phyloP scores from a whole-genome alignment of 2,797 vertebrate genomes.

The Eremophila alpestris region DNA sequence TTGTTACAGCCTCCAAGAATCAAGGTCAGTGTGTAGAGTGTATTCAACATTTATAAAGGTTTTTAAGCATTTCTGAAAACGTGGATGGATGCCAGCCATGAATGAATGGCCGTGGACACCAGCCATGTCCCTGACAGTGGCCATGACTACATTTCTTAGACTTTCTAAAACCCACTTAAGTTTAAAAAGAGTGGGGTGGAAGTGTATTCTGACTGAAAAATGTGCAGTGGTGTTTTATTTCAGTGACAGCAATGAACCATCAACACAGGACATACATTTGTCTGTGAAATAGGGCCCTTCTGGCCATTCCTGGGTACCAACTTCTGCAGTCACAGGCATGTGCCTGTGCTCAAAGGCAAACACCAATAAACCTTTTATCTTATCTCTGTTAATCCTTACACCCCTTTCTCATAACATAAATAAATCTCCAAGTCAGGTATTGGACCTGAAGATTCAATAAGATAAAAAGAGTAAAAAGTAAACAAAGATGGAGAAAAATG shows the following conservation, averaged over 20 bases:
- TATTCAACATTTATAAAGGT: background rate
- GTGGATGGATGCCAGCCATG: background rate
- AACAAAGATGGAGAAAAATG: background rate
- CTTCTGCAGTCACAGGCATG: background rate
- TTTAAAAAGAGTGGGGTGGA: background rate
- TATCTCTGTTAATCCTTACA: background rate
- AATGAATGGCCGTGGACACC: background rate
- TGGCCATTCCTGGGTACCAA: background rate
- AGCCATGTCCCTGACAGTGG: background rate
- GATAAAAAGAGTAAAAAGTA: background rate
- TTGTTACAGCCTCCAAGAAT: background rate
- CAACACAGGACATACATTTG: background rate
- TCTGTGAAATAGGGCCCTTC: background rate
- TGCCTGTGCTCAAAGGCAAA: background rate
- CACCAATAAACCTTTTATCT: background rate
- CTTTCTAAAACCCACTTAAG: background rate
- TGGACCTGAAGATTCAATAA: background rate
- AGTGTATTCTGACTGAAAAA: background rate
- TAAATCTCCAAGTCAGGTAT: background rate
- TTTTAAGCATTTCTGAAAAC: background rate
- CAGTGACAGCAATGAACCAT: background rate
- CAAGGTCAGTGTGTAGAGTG: background rate
- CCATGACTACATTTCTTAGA: background rate
- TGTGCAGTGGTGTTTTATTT: background rate
- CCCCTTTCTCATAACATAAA: background rate